Conservation (phyloP, 2,113 vertebrate species). For the Setophaga petechia region DNA sequence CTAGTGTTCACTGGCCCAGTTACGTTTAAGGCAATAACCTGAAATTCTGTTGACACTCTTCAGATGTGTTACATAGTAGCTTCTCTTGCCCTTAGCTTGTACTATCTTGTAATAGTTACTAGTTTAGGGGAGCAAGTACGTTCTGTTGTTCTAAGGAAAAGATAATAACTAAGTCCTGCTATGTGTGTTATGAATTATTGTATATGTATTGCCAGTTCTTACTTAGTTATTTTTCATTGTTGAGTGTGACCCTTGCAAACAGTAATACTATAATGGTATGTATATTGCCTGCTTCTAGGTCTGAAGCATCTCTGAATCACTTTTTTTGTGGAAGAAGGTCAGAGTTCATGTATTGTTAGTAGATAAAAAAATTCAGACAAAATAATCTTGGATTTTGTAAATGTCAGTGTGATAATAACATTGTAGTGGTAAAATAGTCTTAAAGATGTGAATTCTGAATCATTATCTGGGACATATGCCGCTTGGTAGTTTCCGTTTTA, state of each 20-base stretch:
- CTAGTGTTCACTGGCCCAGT: not conserved
- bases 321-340: not conserved
- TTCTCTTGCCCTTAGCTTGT: not conserved
- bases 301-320: not conserved
- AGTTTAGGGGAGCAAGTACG: not conserved
- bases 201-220: not conserved
- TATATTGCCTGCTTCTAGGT: not conserved
- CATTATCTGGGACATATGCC: not conserved
- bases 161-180: not conserved
- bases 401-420: not conserved
- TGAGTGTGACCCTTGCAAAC: accelerated
- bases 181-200: not conserved
- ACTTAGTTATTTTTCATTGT: not conserved
- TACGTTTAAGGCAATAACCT: not conserved
- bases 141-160: not conserved
- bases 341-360: not conserved
- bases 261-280: not conserved
- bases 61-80: not conserved
- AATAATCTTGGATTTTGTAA: not conserved
- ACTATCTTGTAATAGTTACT: not conserved
- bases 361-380: not conserved
- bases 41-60: not conserved
- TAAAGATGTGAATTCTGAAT: not conserved
- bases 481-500: not conserved
- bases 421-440: not conserved